Evolutionary conservation across 2,888 invertebrate genomes (phyloP).

Genomic region (Trilocha varians): DNA sequence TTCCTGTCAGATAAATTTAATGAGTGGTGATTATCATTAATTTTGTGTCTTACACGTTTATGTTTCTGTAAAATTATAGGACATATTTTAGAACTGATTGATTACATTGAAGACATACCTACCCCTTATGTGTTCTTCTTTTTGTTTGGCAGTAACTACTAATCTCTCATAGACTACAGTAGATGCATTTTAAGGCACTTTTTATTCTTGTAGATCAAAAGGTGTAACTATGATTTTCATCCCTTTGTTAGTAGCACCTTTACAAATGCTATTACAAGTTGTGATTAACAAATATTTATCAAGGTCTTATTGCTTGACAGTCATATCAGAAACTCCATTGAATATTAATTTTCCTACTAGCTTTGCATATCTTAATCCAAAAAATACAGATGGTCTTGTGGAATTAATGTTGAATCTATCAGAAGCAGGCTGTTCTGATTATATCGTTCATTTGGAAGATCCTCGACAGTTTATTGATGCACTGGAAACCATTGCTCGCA

Average conservation of each 20-base stretch:
- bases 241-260: constrained; percentile 13
- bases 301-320: constrained; percentile 42
- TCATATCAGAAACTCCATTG: constrained; percentile 38
- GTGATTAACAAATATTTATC: constrained; percentile 40
- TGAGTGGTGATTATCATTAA: no score
- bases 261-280: constrained; percentile 43
- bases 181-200: no score
- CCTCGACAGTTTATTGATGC: constrained; percentile 45
- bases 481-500: constrained; percentile 47
- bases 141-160: no score
- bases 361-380: constrained; percentile 30
- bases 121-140: no score
- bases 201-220: no score
- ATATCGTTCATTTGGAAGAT: constrained; percentile 43
- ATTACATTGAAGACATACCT: no score
- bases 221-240: constrained; percentile 1
- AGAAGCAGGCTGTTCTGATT: constrained; percentile 65
- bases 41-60: no score
- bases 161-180: no score
- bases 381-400: constrained; percentile 23
- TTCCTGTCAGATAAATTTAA: no score
- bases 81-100: no score
- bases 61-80: no score
- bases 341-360: constrained; percentile 21
- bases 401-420: constrained; percentile 36